These are phyloP conservation scores for Pyrrhia umbra DNA, from an alignment of 2,888 invertebrate species.

Conservation along the genomic window DNA sequence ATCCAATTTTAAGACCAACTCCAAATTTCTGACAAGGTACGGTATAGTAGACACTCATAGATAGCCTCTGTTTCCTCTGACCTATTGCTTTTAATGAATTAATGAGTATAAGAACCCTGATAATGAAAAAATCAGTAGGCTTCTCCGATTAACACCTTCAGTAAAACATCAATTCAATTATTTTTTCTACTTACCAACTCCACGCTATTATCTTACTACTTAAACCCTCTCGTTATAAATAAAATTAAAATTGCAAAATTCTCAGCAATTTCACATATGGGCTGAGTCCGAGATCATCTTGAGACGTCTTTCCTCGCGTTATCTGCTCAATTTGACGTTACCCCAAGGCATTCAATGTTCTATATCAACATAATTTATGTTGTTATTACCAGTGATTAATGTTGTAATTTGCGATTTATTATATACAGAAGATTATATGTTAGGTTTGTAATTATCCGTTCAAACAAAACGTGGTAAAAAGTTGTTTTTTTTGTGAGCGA, in stretches of 20 bases:
- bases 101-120: too few relatives aligned
- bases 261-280: constrained; percentile 89
- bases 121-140: too few relatives aligned
- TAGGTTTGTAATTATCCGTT: constrained; percentile 55
- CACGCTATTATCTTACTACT: constrained; percentile 63
- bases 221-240: constrained; percentile 82
- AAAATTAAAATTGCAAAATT: constrained; percentile 90
- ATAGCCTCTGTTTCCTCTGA: too few relatives aligned
- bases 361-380: constrained; percentile 88
- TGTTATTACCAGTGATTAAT: constrained; percentile 85
- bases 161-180: not conserved
- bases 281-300: constrained; percentile 85
- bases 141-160: not conserved
- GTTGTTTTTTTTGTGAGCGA: constrained; percentile 24
- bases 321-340: constrained; percentile 84
- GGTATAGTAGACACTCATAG: too few relatives aligned
- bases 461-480: constrained; percentile 42
- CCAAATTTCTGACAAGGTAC: too few relatives aligned
- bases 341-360: constrained; percentile 79
- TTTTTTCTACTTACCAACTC: not conserved
- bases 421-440: constrained; percentile 59
- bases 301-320: constrained; percentile 74
- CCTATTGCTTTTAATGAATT: too few relatives aligned
- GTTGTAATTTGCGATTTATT: constrained; percentile 80
- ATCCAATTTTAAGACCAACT: too few relatives aligned